These are phyloP conservation scores for Drosophila dives DNA, from an alignment of 2,888 invertebrate species.

Conservation along the genomic window DNA sequence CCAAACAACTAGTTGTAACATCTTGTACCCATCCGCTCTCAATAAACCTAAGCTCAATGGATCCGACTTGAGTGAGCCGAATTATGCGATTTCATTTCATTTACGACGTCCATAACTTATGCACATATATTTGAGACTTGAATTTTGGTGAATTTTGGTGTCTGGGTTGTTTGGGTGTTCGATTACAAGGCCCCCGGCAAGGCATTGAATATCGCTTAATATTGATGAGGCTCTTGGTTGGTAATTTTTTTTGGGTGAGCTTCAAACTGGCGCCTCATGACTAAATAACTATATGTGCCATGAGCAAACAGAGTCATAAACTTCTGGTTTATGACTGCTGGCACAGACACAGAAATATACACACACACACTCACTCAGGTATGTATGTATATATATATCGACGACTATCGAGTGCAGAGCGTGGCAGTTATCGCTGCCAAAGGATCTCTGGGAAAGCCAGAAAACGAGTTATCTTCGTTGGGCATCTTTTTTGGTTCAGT, in stretches of 20 bases:
- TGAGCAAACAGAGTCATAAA: conserved; percentile 79
- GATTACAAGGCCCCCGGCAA: conserved; percentile 58
- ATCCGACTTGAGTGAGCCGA: conserved; percentile 21
- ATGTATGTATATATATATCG: conserved; percentile 21
- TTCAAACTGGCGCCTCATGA: conserved; percentile 44
- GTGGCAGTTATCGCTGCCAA: conserved; percentile 50
- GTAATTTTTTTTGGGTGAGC: conserved; percentile 1
- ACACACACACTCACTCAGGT: conserved; percentile 7
- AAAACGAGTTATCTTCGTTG: conserved; percentile 48
- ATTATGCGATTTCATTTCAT: conserved; percentile 64
- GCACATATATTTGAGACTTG: conserved; percentile 76
- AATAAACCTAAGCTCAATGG: conserved; percentile 29
- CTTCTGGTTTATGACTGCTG: conserved; percentile 67
- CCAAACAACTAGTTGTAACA: conserved; percentile 21
- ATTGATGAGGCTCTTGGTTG: conserved; percentile 65
- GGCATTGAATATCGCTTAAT: conserved; percentile 74
- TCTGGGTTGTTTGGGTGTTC: conserved; percentile 43
- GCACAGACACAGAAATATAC: conserved; percentile 18
- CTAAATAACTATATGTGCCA: conserved; percentile 59
- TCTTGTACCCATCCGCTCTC: conserved; percentile 13
- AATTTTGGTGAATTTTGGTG: conserved; percentile 45
- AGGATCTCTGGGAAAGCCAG: conserved; percentile 58
- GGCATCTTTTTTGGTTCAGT: conserved; percentile 60
- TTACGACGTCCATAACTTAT: conserved; percentile 74
- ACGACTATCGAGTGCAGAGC: conserved; percentile 37